Conservation (phyloP, 2,888 invertebrate genomes). For the Drosophila mimetica region DNA sequence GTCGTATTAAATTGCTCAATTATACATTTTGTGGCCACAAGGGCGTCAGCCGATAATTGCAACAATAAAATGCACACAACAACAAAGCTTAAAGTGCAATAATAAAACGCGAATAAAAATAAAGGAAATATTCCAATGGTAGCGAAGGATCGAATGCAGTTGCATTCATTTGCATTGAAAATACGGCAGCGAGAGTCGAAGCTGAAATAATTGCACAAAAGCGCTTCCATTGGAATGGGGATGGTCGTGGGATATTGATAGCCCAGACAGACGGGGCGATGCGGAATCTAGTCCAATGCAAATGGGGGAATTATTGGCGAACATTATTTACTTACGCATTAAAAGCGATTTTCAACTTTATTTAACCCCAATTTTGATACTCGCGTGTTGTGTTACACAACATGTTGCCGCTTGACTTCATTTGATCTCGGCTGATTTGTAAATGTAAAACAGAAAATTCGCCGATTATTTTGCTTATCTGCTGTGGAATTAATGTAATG, state of each 20-base stretch:
- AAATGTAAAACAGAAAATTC: not conserved
- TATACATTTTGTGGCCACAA: conserved; percentile 24
- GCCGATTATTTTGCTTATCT: not conserved
- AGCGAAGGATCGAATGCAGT: conserved; percentile 17
- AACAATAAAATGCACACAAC: conserved; percentile 21
- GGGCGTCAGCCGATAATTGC: conserved; percentile 25
- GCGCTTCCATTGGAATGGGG: conserved; percentile 12
- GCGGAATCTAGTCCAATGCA: conserved; percentile 18
- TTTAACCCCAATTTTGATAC: conserved; percentile 17
- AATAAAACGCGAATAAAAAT: conserved; percentile 20
- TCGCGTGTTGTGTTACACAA: conserved; percentile 2
- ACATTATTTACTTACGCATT: conserved; percentile 28
- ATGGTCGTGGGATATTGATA: conserved; percentile 14
- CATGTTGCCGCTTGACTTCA: conserved; percentile 12
- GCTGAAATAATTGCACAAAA: conserved; percentile 36
- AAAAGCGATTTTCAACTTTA: conserved; percentile 34
- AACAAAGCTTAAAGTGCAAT: conserved; percentile 29
- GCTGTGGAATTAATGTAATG: not conserved
- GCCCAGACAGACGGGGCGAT: conserved; percentile 4
- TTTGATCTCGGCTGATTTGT: not conserved
- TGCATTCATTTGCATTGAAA: conserved; percentile 48
- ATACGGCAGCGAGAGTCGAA: conserved; percentile 35
- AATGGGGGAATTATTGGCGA: conserved; percentile 15
- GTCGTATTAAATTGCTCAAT: conserved; percentile 39
- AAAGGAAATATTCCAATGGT: conserved; percentile 16